These are phyloP conservation scores for Ceyx margarethae DNA, from an alignment of 2,113 vertebrate genomes.

Conservation along the genomic window DNA sequence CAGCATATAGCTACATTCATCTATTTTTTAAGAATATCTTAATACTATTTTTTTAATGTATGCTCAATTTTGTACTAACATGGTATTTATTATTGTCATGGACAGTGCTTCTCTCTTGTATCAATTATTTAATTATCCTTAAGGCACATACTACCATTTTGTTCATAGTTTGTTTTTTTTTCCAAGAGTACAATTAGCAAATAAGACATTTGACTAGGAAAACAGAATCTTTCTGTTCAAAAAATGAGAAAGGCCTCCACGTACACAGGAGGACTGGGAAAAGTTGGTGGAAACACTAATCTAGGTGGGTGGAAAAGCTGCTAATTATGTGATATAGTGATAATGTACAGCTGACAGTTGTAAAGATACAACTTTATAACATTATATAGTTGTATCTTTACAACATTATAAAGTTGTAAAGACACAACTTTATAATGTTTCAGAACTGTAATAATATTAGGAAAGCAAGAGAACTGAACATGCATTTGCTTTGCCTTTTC, in stretches of 20 bases:
- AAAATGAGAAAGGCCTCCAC: not conserved
- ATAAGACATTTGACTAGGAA: not conserved
- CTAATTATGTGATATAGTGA: not conserved
- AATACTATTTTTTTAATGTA: not conserved
- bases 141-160: not conserved
- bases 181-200: not conserved
- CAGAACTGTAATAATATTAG: not conserved
- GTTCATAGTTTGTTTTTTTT: not conserved
- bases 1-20: not conserved
- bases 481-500: not conserved
- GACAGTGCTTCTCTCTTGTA: not conserved
- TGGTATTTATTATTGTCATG: not conserved
- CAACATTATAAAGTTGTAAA: no score
- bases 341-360: not conserved
- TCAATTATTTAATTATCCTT: not conserved
- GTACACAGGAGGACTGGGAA: not conserved
- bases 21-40: not conserved
- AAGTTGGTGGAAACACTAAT: not conserved
- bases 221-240: not conserved
- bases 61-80: not conserved
- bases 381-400: no score
- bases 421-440: not conserved
- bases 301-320: not conserved
- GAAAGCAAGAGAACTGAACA: not conserved
- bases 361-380: not conserved